Base-by-base conservation (phyloP, 2,113 vertebrate species). In the Merops nubicus region DNA sequence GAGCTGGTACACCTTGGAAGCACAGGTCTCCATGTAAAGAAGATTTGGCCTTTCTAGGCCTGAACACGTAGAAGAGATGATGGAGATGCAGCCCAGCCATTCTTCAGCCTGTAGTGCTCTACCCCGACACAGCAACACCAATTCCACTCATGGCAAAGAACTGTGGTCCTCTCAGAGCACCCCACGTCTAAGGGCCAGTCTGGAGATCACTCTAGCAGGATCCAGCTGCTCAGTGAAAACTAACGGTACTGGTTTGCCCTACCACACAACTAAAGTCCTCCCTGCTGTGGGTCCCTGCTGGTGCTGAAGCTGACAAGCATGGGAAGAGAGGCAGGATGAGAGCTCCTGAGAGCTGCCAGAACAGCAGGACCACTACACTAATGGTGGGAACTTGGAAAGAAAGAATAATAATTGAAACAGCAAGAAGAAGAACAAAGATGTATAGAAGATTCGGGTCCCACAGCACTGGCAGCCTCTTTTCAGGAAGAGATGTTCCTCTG, bases 21-120 rank as follows among this genome's bases (percentile, higher is more conserved):
- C 0, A 0, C 29, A 57, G 31, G 33, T 23, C 34, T 77, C 36
- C 51, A 33, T 0, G 5, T 34, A 50, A 56, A 72, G 42, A 21
- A 34, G 4, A 21, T 14, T 45, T 50, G 34, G 53, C 42, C 34
- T 74, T 67, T 34, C 23, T 33, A 78, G 42, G 65, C 25, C 40
- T 50, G 8, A 76, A 54, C 5, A 4, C 1, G 1, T 12, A 4
- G 12, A 50, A 47, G 42, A 29, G 1, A 1, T 3, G 38, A 76
- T 9, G 25, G 36, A 81, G 36, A n/a, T 15, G 25, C 36, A 40
- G 43, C 14, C 48, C 60, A 38, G 40, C 28, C 42, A 43, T 13
- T 34, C 22, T 29, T 42, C 70, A 67, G n/a, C 53, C 56, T 51
- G 50, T 20, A 38, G 4, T 7, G 11, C 25, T 68, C 75, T 12